Evolutionary conservation across 2,888 invertebrate species (phyloP), one percentile per base, ranked within the genome.

Genomic region (Heliconius ismenius): DNA sequence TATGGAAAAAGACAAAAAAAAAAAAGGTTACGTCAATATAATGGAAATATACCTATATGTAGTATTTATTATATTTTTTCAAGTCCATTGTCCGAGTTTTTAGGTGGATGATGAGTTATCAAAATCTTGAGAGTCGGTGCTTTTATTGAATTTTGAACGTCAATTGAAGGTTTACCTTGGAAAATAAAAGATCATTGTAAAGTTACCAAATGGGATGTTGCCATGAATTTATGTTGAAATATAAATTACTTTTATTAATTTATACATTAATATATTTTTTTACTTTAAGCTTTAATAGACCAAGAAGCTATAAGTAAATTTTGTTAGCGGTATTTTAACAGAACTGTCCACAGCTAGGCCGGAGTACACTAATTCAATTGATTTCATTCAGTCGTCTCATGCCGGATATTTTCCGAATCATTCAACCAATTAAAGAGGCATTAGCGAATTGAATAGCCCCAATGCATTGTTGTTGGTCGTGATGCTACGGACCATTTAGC

Each of bases 361-460:
- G 73, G 74, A 65, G 60, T 32, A 69, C 32, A 62, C 69, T 76
- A 81, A 82, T 82, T 81, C 81, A 83, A 83, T 83, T 81, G 81
- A 79, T 81, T 73, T 81, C 78, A 82, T 81, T 81, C 82, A 82
- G 78, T 80, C 83, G 82, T 81, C 84, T 83, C 79, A 81, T 83
- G 81, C 83, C 84, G 84, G 84, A 84, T 83, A 83, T 80, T 83
- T 83, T 84, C 79, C 80, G 82, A 84, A 90, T 89, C 92, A 92
- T 85, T 92, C 87, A 90, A 90, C 92, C 92, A 91, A 91, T 92
- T 92, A 92, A 86, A 87, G 86, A 87, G 89, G 84, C 85, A 92
- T 93, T 92, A 92, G 90, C 89, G 89, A 90, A 91, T 90, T 92
- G 93, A 92, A 93, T 92, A 87, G 88, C 89, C 90, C 87, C 89